Base-by-base conservation (phyloP, 1,140 invertebrate species). In the Leptestheria dahalacensis region DNA sequence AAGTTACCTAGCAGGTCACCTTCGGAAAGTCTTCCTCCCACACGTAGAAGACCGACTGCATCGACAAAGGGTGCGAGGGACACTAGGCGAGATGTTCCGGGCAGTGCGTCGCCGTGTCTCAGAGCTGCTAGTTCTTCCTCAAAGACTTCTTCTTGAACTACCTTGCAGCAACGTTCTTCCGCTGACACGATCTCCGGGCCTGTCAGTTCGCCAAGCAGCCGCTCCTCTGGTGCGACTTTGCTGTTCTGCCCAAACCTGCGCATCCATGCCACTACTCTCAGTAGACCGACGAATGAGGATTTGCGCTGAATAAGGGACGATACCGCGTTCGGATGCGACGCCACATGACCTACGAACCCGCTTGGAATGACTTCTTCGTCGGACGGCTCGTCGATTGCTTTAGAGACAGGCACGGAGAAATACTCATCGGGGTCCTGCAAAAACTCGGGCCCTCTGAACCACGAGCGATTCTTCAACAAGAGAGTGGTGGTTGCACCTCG, bases 391-490 rank as follows among this genome's bases (percentile, higher is more conserved):
- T 59, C 26, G 3, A 1, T 26, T 59, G 49, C 57, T 2, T 12
- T 24, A 18, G 18, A 24, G 21, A n/a, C n/a, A n/a, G n/a, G n/a
- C n/a, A n/a, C n/a, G n/a, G n/a, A n/a, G n/a, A n/a, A n/a, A n/a
- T n/a, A n/a, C n/a, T n/a, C n/a, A n/a, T n/a, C n/a, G n/a, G n/a
- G n/a, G n/a, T n/a, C n/a, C n/a, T 21, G 24, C 10, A 62, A 1
- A 46, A 62, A 62, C 6, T 20, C 18, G 12, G 61, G 61, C 11
- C 61, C 58, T 46, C 9, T 23, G 15, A 51, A 33, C 61, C 61
- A 62, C 15, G 56, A 18, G 18, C 33, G 25, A 2, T 50, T 12
- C 18, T 28, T 21, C 10, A 48, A 11, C 23, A 59, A 18, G 3
- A 23, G 20, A 18, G 3, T 23, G 18, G 21, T 48, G 1, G 23